Conservation (phyloP, 2,888 invertebrate species). For the Acutogordius australiensis region DNA sequence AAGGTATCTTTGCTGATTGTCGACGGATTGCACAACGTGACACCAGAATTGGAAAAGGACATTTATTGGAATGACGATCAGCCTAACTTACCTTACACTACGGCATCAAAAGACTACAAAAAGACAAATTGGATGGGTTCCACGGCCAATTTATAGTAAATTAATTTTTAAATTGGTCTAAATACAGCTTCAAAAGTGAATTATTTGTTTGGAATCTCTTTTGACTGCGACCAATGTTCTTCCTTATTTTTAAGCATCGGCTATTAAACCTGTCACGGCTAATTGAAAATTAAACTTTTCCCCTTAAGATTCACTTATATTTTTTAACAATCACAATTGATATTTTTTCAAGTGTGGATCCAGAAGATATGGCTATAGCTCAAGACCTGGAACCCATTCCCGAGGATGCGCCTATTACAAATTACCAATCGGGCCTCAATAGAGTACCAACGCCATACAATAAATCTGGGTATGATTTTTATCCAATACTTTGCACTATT, state of each 20-base stretch:
- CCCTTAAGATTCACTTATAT: too few relatives aligned
- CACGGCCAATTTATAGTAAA: not conserved
- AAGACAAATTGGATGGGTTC: slow-evolving; percentile 1
- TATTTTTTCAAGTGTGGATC: slow-evolving; percentile 5
- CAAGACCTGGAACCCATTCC: not conserved
- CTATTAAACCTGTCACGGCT: too few relatives aligned
- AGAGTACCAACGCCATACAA: not conserved
- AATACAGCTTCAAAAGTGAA: too few relatives aligned
- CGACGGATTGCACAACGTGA: slow-evolving; percentile 72
- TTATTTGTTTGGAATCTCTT: too few relatives aligned
- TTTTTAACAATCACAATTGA: too few relatives aligned
- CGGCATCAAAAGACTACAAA: not conserved
- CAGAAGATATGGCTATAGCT: slow-evolving; percentile 7
- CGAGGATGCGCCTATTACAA: not conserved
- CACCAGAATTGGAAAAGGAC: slow-evolving; percentile 54
- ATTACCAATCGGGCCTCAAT: not conserved
- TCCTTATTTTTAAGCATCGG: too few relatives aligned
- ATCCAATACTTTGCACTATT: not conserved
- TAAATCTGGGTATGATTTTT: not conserved
- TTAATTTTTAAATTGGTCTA: too few relatives aligned
- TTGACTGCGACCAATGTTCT: too few relatives aligned
- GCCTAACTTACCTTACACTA: slow-evolving; percentile 25
- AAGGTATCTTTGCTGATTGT: slow-evolving; percentile 65
- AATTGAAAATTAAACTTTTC: too few relatives aligned
- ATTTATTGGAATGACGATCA: slow-evolving; percentile 61